Conservation (phyloP, 2,113 vertebrate species). For the Alces alces region DNA sequence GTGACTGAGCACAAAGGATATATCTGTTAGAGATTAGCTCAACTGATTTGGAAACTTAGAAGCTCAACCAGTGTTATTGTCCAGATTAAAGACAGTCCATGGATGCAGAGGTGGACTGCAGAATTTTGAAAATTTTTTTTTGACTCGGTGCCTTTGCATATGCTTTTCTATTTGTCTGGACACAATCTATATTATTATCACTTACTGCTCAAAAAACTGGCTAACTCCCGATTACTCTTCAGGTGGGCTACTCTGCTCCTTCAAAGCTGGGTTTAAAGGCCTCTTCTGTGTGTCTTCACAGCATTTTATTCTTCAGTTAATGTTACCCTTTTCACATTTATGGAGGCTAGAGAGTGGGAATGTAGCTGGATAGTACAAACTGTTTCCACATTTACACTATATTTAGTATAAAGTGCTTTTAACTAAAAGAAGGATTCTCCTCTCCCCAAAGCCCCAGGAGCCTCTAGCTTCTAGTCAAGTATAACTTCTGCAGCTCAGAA, state of each 20-base stretch:
- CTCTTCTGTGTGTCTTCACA: neutral
- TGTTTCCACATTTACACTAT: conserved; percentile 34
- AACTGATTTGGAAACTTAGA: neutral
- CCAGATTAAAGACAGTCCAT: neutral
- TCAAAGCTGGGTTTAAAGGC: neutral
- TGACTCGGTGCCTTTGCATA: neutral
- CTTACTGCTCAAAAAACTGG: neutral
- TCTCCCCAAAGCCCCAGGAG: neutral
- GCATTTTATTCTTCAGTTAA: neutral
- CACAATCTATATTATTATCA: neutral
- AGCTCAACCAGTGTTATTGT: neutral
- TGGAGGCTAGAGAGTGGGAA: neutral
- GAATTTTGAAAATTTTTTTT: neutral
- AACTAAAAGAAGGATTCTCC: conserved; percentile 8
- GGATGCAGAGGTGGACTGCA: neutral
- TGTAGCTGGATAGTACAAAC: neutral
- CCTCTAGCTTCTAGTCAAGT: conserved; percentile 40
- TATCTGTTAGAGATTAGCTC: neutral
- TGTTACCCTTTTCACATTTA: neutral
- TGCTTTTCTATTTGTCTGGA: neutral
- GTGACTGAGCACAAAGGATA: neutral
- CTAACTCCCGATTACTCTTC: neutral
- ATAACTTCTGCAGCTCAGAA: neutral
- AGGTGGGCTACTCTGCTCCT: neutral
- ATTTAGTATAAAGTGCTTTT: conserved; percentile 52